phyloP scores from a whole-genome alignment of 2,888 invertebrate genomes.

The Patella caerulea region DNA sequence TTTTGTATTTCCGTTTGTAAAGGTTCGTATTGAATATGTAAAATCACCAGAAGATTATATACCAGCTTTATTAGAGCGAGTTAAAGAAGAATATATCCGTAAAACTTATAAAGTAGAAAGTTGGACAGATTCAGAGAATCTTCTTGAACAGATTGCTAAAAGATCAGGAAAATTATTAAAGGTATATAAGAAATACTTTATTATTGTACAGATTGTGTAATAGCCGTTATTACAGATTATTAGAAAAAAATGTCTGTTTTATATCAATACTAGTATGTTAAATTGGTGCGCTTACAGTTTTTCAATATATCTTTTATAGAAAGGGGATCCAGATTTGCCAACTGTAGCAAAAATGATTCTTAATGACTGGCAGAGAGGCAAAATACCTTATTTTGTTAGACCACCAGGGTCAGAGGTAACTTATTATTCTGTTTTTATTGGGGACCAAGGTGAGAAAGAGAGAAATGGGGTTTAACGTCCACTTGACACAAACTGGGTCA shows the following conservation, averaged over 20 bases:
- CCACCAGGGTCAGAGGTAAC: slow-evolving; percentile 76
- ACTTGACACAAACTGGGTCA: too few species aligned
- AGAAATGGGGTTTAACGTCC: too few species aligned
- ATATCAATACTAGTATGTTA: neutral
- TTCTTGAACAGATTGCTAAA: slow-evolving; percentile 90
- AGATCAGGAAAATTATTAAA: slow-evolving; percentile 91
- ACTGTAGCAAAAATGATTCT: slow-evolving; percentile 94
- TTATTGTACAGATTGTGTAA: neutral
- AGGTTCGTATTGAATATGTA: slow-evolving; percentile 91
- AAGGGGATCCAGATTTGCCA: slow-evolving; percentile 94
- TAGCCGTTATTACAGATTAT: too few species aligned
- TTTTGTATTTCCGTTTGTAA: too few species aligned
- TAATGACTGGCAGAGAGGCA: slow-evolving; percentile 99
- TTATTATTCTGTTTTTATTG: neutral
- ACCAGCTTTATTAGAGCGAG: slow-evolving; percentile 85
- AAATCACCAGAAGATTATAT: slow-evolving; percentile 96
- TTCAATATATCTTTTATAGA: slow-evolving; percentile 70
- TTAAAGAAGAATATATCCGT: slow-evolving; percentile 87
- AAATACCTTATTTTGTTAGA: slow-evolving; percentile 92
- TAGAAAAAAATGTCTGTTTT: neutral
- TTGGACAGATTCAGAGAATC: slow-evolving; percentile 88
- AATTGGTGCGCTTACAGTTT: neutral
- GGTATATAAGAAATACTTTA: slow-evolving; percentile 52
- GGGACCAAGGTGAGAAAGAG: too few species aligned
- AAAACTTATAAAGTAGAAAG: slow-evolving; percentile 86